Evolutionary conservation across 2,888 invertebrate species (phyloP).

Genomic region (Luperina nickerlii): DNA sequence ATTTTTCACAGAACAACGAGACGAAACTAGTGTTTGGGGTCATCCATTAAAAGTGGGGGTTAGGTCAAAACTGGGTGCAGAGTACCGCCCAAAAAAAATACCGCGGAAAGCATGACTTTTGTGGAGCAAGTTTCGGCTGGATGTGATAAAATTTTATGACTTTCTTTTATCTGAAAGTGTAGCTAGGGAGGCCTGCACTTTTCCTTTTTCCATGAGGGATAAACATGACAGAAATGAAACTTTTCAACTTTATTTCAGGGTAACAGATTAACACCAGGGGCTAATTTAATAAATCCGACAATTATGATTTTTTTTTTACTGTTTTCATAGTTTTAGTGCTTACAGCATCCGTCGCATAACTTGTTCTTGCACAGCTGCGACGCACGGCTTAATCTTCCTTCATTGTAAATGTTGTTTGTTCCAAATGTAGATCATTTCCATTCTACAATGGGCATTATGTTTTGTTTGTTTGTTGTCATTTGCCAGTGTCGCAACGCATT

Average conservation of each 20-base stretch:
- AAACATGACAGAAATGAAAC: not conserved
- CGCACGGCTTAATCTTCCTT: no score
- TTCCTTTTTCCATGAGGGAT: not conserved
- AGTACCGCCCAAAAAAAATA: constrained; percentile 43
- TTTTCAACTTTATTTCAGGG: not conserved
- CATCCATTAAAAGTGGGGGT: constrained; percentile 58
- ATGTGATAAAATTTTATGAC: constrained; percentile 18
- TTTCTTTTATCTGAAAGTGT: not conserved
- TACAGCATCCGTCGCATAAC: not conserved
- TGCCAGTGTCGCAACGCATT: no score
- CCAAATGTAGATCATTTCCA: no score
- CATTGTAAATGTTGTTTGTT: no score
- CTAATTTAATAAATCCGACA: not conserved
- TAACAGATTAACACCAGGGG: not conserved
- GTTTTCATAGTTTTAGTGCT: not conserved
- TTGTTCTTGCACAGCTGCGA: no score
- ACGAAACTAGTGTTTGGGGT: constrained; percentile 41
- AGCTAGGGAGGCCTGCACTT: no score
- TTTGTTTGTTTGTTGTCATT: no score
- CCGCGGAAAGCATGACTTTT: constrained; percentile 27
- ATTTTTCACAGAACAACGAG: constrained; percentile 44
- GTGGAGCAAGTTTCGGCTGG: constrained; percentile 5
- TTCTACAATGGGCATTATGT: no score
- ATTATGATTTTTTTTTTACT: not conserved
- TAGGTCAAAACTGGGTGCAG: constrained; percentile 37